phyloP scores from a whole-genome alignment of 2,888 invertebrate species.

The Cantharis lateralis region DNA sequence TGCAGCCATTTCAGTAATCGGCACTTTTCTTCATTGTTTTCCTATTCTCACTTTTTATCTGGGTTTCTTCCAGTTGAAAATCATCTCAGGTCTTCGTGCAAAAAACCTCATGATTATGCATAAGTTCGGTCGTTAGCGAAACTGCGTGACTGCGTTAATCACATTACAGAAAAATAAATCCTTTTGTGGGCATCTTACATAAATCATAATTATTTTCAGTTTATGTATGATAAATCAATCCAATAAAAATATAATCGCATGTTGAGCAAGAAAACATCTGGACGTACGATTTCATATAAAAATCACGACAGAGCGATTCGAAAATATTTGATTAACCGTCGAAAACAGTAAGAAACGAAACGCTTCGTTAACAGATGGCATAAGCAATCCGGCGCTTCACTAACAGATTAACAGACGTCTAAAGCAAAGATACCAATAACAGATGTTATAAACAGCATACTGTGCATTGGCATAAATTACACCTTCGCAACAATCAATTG shows the following conservation, averaged over 20 bases:
- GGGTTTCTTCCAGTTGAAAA: no score
- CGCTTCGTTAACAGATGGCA: background rate
- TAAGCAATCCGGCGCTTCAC: background rate
- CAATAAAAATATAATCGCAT: background rate
- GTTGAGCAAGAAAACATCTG: background rate
- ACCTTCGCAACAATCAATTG: no score
- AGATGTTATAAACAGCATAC: background rate
- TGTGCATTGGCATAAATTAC: no score
- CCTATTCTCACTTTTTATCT: background rate
- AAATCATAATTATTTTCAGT: background rate
- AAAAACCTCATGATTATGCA: background rate
- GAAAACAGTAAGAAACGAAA: background rate
- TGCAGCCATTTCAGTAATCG: background rate
- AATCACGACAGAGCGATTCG: background rate
- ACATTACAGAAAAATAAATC: background rate
- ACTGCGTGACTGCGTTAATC: background rate
- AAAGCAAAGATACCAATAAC: background rate
- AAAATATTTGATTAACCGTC: background rate
- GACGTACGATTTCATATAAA: background rate
- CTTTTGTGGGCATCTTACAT: background rate
- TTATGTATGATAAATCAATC: background rate
- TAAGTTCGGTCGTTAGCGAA: background rate
- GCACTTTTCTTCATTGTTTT: background rate
- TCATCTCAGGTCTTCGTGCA: background rate
- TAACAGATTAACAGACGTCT: background rate